Evolutionary conservation across 2,113 vertebrate species (phyloP).

Genomic region (Desmodus rotundus): DNA sequence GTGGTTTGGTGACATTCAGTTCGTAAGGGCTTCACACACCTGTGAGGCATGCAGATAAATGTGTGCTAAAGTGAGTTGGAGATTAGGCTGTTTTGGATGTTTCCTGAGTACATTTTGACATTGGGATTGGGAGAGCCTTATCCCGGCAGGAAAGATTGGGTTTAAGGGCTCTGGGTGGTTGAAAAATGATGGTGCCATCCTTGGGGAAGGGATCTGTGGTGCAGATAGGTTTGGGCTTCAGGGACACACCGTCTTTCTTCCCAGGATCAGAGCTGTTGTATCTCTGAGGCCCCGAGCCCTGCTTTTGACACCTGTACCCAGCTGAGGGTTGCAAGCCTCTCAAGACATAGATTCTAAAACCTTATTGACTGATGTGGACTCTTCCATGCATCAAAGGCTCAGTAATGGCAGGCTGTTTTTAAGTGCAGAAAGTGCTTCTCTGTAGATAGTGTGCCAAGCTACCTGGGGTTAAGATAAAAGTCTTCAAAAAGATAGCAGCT

Average conservation of each 20-base stretch:
- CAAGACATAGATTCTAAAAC: neutral
- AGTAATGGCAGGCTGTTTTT: neutral
- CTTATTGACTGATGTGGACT: conserved; percentile 18
- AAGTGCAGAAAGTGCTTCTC: conserved; percentile 46
- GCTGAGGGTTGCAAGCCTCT: neutral
- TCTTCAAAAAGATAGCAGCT: conserved; percentile 21
- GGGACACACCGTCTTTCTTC: accelerated
- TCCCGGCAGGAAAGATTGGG: neutral
- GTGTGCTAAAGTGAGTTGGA: neutral
- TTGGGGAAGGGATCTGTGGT: neutral
- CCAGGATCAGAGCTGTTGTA: neutral
- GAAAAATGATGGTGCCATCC: neutral
- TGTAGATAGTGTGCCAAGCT: conserved; percentile 14
- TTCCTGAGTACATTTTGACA: neutral
- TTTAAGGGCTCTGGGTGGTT: neutral
- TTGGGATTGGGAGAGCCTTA: neutral
- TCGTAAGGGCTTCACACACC: neutral
- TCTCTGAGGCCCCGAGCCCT: neutral
- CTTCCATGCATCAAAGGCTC: neutral
- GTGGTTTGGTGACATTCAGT: neutral
- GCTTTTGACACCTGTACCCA: neutral
- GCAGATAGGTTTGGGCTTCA: neutral
- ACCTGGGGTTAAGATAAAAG: conserved; percentile 61
- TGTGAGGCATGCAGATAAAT: neutral
- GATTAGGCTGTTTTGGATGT: neutral